Conservation (phyloP, 2,113 vertebrate species). For the Calonectris borealis region DNA sequence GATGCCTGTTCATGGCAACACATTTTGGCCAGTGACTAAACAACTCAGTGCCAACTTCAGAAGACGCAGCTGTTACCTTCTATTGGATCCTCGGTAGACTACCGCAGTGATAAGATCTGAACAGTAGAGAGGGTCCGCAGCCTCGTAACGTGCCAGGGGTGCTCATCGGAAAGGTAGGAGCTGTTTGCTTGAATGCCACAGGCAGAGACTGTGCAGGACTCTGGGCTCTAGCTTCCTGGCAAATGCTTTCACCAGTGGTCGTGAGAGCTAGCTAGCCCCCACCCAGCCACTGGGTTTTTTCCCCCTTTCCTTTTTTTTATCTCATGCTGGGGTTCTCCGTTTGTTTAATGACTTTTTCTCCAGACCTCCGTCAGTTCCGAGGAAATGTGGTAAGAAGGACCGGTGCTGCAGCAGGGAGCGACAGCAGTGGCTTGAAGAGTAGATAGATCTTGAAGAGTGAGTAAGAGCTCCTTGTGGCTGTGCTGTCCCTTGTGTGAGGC, state of each 20-base stretch:
- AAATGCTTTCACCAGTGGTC: background rate
- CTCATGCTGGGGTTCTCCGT: rapidly evolving
- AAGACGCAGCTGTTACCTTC: background rate
- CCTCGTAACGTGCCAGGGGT: rapidly evolving
- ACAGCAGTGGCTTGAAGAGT: background rate
- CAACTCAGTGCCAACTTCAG: background rate
- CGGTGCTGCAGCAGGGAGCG: background rate
- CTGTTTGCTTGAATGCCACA: background rate
- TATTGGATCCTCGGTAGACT: rapidly evolving
- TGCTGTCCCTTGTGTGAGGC: background rate
- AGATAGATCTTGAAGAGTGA: background rate
- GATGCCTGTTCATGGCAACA: background rate
- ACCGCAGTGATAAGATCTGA: background rate
- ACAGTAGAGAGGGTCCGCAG: background rate
- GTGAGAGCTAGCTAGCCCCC: background rate
- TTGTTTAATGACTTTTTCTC: background rate
- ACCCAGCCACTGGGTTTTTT: background rate
- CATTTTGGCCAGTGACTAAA: background rate
- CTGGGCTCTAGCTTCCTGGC: background rate
- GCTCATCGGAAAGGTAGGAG: background rate
- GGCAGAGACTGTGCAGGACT: background rate
- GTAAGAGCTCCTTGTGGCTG: background rate
- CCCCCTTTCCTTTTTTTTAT: background rate
- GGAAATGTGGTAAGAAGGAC: background rate
- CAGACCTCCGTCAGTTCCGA: background rate